Percentiles rank a stretch among this genome's conserved stretches.
Conservation (phyloP, 2,113 vertebrate genomes). For the Nanorana parkeri region DNA sequence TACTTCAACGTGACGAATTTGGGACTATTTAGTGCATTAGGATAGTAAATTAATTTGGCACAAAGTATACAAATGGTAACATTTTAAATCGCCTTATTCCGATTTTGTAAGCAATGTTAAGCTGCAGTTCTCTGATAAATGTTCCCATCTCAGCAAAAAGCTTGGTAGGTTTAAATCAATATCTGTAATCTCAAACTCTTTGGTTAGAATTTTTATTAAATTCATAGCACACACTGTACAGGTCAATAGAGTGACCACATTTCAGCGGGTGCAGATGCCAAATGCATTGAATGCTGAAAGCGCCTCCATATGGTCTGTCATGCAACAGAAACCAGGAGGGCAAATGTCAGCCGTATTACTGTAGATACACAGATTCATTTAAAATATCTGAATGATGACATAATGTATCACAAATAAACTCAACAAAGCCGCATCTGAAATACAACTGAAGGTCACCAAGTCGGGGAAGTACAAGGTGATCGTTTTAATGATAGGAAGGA, state of each 20-base stretch:
- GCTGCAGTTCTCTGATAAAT: background rate
- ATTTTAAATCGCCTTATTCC: too few species aligned
- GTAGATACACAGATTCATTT: conserved; percentile 28
- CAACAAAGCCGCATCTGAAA: conserved; percentile 8
- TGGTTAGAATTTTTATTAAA: background rate
- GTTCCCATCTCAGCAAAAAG: background rate
- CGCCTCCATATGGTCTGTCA: conserved; percentile 44
- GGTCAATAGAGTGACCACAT: conserved; percentile 1
- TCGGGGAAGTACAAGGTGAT: background rate
- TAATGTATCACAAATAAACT: conserved; percentile 41
- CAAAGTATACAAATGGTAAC: too few species aligned
- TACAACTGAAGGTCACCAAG: conserved; percentile 33
- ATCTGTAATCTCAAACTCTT: background rate
- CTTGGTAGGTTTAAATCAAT: background rate
- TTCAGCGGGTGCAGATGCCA: background rate
- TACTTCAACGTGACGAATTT: too few species aligned
- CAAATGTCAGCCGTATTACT: conserved; percentile 50
- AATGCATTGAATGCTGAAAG: conserved; percentile 4
- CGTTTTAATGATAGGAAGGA: background rate
- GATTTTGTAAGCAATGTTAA: background rate
- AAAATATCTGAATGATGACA: conserved; percentile 37
- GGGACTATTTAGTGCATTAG: too few species aligned
- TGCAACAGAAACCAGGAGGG: conserved; percentile 28
- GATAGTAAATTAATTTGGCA: too few species aligned
- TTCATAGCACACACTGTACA: background rate